phyloP scores from a whole-genome alignment of 1,140 invertebrate species.

The Saccostrea glomerata region DNA sequence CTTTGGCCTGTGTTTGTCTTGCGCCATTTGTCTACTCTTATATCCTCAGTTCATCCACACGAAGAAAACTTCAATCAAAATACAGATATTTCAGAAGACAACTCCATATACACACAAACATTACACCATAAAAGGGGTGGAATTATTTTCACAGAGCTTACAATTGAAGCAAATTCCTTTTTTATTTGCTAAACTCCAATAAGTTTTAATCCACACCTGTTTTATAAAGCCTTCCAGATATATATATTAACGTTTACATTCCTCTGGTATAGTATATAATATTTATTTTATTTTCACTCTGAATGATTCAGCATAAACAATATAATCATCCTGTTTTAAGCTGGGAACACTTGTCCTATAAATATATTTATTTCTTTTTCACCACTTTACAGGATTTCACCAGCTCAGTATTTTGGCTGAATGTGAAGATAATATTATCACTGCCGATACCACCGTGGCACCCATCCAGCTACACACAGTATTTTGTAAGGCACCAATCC shows the following conservation, averaged over 20 bases:
- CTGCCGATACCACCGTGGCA: neutral
- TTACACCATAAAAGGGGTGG: neutral
- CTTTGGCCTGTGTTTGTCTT: conserved; percentile 33
- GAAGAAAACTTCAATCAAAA: conserved; percentile 25
- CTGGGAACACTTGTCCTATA: neutral
- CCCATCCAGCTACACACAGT: conserved; percentile 16
- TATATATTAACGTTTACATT: conserved; percentile 18
- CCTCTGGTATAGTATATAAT: neutral
- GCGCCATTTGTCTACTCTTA: conserved; percentile 20
- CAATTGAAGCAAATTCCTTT: neutral
- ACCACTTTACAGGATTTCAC: neutral
- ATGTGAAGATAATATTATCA: neutral
- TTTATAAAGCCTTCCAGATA: neutral
- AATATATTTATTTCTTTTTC: neutral
- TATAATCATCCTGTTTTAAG: neutral
- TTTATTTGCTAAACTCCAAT: neutral
- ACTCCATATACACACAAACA: neutral
- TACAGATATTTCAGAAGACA: neutral
- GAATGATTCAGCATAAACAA: neutral
- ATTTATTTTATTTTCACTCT: neutral
- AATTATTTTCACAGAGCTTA: neutral
- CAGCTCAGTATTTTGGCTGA: neutral
- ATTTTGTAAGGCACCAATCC: conserved; percentile 29
- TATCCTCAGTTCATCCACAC: conserved; percentile 19
- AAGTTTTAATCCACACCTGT: neutral